Percentiles rank a stretch among this genome's conserved stretches.
phyloP scores from a whole-genome alignment of 2,113 vertebrate genomes.

The Raja brachyura region DNA sequence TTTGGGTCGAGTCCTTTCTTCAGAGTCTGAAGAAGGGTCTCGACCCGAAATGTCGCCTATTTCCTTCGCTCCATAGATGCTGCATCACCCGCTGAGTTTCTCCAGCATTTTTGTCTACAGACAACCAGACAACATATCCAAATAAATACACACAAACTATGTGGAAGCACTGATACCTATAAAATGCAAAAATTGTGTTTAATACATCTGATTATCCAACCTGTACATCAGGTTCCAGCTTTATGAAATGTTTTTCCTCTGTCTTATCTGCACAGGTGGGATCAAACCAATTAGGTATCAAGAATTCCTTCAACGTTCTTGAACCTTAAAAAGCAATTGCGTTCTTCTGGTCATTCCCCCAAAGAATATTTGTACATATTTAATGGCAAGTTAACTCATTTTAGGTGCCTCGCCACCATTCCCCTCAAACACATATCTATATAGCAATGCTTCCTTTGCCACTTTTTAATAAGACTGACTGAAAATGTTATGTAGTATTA shows the following conservation, averaged over 20 bases:
- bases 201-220: neutral
- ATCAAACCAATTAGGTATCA: neutral
- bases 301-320: neutral
- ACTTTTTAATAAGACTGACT: neutral
- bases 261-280: neutral
- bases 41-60: too few species aligned
- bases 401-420: neutral
- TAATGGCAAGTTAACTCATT: neutral
- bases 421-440: neutral
- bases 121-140: neutral
- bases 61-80: too few species aligned
- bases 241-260: neutral
- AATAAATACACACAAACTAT: neutral
- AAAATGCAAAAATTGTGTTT: neutral
- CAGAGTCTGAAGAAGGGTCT: too few species aligned
- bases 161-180: neutral
- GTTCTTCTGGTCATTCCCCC: neutral
- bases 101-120: too few species aligned
- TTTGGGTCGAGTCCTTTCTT: too few species aligned
- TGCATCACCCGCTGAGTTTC: too few species aligned
- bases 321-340: neutral
- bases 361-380: neutral
- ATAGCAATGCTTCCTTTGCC: neutral
- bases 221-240: neutral
- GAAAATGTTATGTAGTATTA: neutral